Conservation (phyloP, 1,140 invertebrate species). For the Achatina immaculata region DNA sequence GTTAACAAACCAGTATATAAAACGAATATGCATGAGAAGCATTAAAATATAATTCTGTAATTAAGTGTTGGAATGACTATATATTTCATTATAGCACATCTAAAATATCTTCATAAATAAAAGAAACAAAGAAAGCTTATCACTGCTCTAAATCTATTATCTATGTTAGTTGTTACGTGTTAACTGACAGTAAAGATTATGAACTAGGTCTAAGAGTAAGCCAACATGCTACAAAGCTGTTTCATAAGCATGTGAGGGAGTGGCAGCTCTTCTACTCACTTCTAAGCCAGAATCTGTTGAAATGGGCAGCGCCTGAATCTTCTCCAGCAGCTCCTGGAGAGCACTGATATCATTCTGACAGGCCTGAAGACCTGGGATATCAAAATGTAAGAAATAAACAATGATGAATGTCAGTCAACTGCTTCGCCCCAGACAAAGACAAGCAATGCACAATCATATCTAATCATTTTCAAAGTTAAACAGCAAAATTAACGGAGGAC, state of each 20-base stretch:
- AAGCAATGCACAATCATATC: not conserved
- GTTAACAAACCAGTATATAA: no score
- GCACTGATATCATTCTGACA: constrained; percentile 57
- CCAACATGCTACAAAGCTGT: not conserved
- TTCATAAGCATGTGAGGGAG: not conserved
- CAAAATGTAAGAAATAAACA: not conserved
- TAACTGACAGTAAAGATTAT: not conserved
- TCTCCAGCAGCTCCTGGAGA: constrained; percentile 55
- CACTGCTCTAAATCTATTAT: not conserved
- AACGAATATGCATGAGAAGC: no score
- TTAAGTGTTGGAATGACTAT: no score
- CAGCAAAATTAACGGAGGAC: no score
- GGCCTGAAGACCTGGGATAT: constrained; percentile 11
- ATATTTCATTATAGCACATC: no score
- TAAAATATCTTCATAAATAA: no score
- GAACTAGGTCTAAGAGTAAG: not conserved
- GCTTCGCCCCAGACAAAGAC: no score
- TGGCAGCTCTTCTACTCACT: constrained; percentile 42
- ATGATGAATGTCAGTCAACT: constrained; percentile 12
- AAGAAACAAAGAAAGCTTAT: no score
- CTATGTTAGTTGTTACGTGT: not conserved
- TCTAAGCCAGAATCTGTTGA: constrained; percentile 44
- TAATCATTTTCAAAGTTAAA: not conserved
- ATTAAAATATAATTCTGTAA: no score
- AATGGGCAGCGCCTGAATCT: constrained; percentile 56